Conservation (phyloP, 2,797 vertebrate species). For the Okamejei kenojei region DNA sequence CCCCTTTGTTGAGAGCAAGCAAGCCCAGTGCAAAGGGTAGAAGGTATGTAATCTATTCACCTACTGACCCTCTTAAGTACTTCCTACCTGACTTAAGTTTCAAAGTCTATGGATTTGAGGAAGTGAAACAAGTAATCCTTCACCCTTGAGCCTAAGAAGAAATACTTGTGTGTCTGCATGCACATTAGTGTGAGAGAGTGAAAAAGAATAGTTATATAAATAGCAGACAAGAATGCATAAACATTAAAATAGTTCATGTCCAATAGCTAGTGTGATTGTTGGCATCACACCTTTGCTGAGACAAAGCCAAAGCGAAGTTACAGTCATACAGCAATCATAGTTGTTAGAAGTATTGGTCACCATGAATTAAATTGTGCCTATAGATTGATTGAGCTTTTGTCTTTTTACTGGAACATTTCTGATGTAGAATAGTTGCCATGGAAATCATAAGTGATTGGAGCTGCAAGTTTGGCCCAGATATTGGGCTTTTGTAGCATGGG, state of each 20-base stretch:
- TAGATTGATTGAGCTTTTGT: conserved; percentile 7
- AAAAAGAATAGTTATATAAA: background rate
- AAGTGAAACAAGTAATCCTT: no score
- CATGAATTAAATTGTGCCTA: background rate
- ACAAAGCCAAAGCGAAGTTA: background rate
- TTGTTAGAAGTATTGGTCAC: background rate
- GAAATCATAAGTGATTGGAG: no score
- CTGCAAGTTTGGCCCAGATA: no score
- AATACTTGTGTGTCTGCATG: no score
- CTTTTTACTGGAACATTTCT: background rate
- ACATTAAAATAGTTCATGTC: background rate
- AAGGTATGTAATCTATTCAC: no score
- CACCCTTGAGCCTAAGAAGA: no score
- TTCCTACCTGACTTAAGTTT: no score
- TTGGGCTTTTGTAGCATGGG: background rate
- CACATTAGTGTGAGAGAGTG: background rate
- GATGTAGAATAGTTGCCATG: background rate
- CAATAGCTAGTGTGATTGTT: background rate
- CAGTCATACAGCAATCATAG: background rate
- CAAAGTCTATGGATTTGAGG: no score
- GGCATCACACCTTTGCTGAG: background rate
- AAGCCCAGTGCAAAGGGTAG: no score
- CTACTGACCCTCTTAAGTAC: no score
- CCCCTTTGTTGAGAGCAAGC: no score
- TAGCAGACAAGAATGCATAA: background rate